Percentiles rank a stretch among this genome's conserved stretches.
Evolutionary conservation across 2,888 invertebrate genomes (phyloP).

Genomic region (Clitarchus hookeri): DNA sequence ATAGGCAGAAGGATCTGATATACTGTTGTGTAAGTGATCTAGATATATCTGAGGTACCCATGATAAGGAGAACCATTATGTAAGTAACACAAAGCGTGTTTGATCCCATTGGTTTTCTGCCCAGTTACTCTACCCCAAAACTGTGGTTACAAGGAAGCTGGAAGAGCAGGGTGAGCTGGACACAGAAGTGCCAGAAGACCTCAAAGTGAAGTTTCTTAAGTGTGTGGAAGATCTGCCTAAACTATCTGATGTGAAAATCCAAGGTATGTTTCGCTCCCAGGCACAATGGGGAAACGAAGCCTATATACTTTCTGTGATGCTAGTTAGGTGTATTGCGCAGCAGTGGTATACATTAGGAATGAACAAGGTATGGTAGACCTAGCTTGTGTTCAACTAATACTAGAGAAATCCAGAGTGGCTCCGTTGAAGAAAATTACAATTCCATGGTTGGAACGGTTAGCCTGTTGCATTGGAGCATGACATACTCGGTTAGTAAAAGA

Average conservation of each 20-base stretch:
- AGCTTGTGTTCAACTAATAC: slow-evolving; percentile 35
- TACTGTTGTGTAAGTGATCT: neutral
- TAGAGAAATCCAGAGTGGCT: slow-evolving; percentile 41
- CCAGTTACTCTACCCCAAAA: neutral
- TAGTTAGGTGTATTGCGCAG: neutral
- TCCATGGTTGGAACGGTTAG: slow-evolving; percentile 43
- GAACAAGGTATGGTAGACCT: neutral
- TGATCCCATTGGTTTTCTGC: neutral
- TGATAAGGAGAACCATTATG: neutral
- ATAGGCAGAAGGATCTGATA: neutral
- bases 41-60: neutral
- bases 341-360: neutral
- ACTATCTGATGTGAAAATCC: neutral
- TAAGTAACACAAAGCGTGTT: slow-evolving; percentile 16
- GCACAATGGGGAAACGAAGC: neutral
- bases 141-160: neutral
- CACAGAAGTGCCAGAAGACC: slow-evolving; percentile 10
- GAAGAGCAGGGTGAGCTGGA: slow-evolving; percentile 18
- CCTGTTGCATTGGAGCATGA: slow-evolving; percentile 40
- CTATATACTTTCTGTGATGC: neutral
- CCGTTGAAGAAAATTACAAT: slow-evolving; percentile 40
- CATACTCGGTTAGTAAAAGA: neutral
- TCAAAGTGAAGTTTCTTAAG: neutral
- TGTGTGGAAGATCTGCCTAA: neutral
- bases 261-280: neutral